Evolutionary conservation across 2,797 vertebrate genomes (phyloP), one percentile per base, ranked within the genome.

Genomic region (Macrochelys suwanniensis): DNA sequence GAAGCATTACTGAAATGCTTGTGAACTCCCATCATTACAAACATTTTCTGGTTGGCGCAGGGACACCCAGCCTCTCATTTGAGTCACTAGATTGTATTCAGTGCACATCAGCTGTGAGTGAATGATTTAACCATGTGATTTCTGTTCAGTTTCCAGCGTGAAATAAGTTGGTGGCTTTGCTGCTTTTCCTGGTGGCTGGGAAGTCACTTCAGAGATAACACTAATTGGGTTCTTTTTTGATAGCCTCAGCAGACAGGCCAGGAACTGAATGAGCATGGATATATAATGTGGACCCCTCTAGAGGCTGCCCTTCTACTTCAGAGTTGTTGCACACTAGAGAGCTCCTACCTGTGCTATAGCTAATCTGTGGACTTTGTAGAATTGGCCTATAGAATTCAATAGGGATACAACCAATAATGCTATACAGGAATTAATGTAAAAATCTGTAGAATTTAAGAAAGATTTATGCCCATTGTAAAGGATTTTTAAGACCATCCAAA

Each of bases 401-500:
- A 87, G 74, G 81, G 82, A 42, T 86, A 94, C 84, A 92, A 85
- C 51, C 25, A 51, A 59, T 93, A 65, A 81, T 65, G 16, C 81
- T 91, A 85, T 96, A 25, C 17, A 93, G 76, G 86, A 51, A 88
- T 94, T 94, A 77, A 87, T 94, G 90, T 71, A 76, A 90, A 93
- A 95, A 83, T 0, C 37, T 79, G 71, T 15, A 90, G 90, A 95
- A 87, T 95, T 97, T 96, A 95, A 92, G 96, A 91, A 89, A 89
- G 93, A 94, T 84, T 96, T 94, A 96, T 89, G 68, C 59, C 92
- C 91, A 5, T 23, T 89, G 78, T 83, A 92, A 68, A 95, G 51
- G 80, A 76, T 80, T 95, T 96, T 97, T 94, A 96, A 96, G 59
- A 83, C 51, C 50, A 56, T 31, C 23, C 68, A 78, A 65, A 95